These are phyloP conservation scores for Myripristis jacobus DNA, from an alignment of 2,797 vertebrate genomes.

Conservation along the genomic window DNA sequence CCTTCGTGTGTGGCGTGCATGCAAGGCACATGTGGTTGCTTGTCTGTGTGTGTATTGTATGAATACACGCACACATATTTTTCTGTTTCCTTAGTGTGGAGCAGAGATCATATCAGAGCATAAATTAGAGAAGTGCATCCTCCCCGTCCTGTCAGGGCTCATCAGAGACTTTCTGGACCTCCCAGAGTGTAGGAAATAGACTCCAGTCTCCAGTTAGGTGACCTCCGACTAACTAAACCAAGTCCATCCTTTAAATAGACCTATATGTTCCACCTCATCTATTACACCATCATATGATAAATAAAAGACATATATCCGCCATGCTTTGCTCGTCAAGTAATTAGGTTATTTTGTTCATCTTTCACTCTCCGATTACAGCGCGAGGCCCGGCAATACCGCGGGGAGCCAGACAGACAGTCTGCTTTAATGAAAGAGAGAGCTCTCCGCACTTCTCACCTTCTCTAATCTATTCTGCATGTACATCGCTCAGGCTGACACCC, in stretches of 20 bases:
- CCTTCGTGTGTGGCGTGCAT: conserved; percentile 35
- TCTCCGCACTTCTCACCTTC: conserved; percentile 67
- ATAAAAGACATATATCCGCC: conserved; percentile 46
- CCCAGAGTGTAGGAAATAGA: conserved; percentile 44
- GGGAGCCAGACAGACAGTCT: conserved; percentile 56
- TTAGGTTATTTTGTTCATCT: conserved; percentile 62
- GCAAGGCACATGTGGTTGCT: conserved; percentile 47
- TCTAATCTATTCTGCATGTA: conserved; percentile 56
- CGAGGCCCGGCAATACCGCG: neutral
- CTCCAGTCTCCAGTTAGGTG: conserved; percentile 18
- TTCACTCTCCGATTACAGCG: conserved; percentile 65
- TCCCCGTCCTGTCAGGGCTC: conserved; percentile 31
- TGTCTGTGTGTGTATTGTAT: conserved; percentile 31
- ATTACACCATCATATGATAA: conserved; percentile 34
- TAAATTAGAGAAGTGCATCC: conserved; percentile 49
- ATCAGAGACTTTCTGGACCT: conserved; percentile 43
- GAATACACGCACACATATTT: conserved; percentile 17
- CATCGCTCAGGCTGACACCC: conserved; percentile 56
- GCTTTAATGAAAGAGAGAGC: conserved; percentile 55
- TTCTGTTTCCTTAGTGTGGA: conserved; percentile 39
- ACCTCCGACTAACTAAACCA: conserved; percentile 25
- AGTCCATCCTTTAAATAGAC: conserved; percentile 43
- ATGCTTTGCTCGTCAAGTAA: conserved; percentile 69
- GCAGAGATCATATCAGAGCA: conserved; percentile 49
- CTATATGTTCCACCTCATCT: conserved; percentile 13